Base-by-base conservation (phyloP, 2,113 vertebrate genomes). In the Chloroceryle aenea region DNA sequence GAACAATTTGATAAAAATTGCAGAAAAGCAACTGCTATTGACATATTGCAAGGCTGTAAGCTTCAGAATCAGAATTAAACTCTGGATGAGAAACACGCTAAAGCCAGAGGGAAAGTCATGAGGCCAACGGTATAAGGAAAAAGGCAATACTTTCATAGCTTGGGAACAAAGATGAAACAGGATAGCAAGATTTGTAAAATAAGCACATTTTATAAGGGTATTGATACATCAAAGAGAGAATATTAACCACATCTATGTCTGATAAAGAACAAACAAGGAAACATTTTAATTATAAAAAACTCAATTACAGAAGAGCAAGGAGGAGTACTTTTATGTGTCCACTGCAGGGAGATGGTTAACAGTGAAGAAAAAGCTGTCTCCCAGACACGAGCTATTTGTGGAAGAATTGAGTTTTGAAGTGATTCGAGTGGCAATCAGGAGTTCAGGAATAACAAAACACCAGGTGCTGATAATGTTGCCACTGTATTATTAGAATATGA, bases 401-500 rank as follows among this genome's bases (percentile, higher is more conserved):
- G 67, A 85, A 90, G 79, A 74, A 95, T 86, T 94, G 77, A 79
- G 88, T 79, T 87, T 87, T 92, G 82, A 90, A 88, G 78, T 79
- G 82, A 85, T 83, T 85, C 1, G 4, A 94, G 85, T 77, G 67
- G 78, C 67, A 95, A 94, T 93, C 90, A 79, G 52, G 66, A 91
- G 58, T 40, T 76, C 40, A 73, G 82, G 36, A 90, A 62, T 62
- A 95, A 83, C 75, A 88, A 68, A 93, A 75, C 40, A 73, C 27
- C 58, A 76, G 71, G 71, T 83, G 71, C 45, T 69, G 75, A 62
- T 83, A 73, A 82, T 36, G 25, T 59, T 78, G 43, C 40, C 12
- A 10, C 32, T 2, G 21, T 85, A 85, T 79, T 95, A 72, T 62
- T 59, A 68, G 82, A 75, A 56, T 64, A 82, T 53, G 27, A 14